Evolutionary conservation across 2,797 vertebrate genomes (phyloP).

Genomic region (Odontamblyopus rebecca): DNA sequence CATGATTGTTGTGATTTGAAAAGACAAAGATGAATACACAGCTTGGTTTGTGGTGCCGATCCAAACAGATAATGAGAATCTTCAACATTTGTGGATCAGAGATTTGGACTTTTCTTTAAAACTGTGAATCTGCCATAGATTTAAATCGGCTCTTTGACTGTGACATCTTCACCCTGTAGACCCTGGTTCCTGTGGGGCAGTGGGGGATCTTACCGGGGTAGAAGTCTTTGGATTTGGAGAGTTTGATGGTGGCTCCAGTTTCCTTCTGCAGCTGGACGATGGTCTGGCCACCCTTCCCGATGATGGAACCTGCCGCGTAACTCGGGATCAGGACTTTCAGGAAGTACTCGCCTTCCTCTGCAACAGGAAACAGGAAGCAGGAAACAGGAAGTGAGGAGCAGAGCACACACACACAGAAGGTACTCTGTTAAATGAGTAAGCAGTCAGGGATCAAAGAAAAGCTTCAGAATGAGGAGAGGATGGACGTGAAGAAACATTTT

Average conservation of each 20-base stretch:
- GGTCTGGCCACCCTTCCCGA: constrained; percentile 92
- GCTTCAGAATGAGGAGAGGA: neutral
- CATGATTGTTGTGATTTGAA: too few species aligned
- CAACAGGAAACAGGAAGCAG: constrained; percentile 57
- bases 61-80: neutral
- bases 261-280: constrained; percentile 95
- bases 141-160: neutral
- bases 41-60: too few species aligned
- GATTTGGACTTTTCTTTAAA: too few species aligned
- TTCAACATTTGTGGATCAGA: too few species aligned
- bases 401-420: constrained; percentile 1
- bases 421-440: too few species aligned
- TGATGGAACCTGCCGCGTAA: constrained; percentile 93
- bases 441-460: neutral
- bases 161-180: neutral
- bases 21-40: too few species aligned
- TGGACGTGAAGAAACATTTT: neutral
- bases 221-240: constrained; percentile 97
- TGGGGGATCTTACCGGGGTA: constrained; percentile 84
- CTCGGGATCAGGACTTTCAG: constrained; percentile 96
- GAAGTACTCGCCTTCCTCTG: constrained; percentile 92
- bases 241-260: constrained; percentile 93
- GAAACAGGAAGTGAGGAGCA: constrained; percentile 61
- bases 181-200: neutral
- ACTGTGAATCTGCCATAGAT: too few species aligned